Percentiles rank a stretch among this genome's conserved stretches.
Conservation (phyloP, 2,113 vertebrate genomes). For the Benitochromis conjunctus region DNA sequence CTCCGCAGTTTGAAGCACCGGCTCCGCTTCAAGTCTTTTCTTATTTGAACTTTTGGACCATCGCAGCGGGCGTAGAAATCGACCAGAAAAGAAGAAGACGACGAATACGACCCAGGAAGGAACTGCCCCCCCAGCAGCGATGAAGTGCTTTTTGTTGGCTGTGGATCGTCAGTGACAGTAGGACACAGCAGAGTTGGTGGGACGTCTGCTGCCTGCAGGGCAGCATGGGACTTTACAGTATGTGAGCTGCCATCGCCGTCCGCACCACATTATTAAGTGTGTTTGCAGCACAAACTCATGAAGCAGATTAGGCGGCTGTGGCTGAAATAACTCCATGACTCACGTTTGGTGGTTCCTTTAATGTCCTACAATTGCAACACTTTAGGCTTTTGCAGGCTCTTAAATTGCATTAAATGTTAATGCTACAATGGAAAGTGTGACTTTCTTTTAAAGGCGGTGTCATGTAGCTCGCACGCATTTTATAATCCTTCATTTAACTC, state of each 20-base stretch:
- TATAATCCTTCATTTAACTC: background rate
- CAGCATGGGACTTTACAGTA: background rate
- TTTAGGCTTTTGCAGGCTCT: background rate
- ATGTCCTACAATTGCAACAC: background rate
- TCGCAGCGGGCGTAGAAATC: background rate
- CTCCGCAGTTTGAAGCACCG: background rate
- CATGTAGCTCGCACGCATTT: background rate
- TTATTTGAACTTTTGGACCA: background rate
- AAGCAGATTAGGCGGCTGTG: background rate
- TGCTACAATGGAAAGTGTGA: background rate
- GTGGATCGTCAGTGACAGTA: background rate
- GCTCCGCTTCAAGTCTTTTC: background rate
- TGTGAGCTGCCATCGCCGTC: background rate
- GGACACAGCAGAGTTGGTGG: background rate
- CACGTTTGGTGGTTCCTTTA: background rate
- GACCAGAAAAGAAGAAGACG: background rate
- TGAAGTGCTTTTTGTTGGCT: background rate
- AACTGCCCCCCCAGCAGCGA: background rate
- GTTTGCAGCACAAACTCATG: background rate
- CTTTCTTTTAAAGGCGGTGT: background rate
- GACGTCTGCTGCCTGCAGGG: background rate
- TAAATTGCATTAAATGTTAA: background rate
- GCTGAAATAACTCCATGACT: background rate
- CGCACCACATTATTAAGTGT: background rate
- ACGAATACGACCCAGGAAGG: background rate